Conservation (phyloP, 1,140 invertebrate species). For the Drosophila virilis region DNA sequence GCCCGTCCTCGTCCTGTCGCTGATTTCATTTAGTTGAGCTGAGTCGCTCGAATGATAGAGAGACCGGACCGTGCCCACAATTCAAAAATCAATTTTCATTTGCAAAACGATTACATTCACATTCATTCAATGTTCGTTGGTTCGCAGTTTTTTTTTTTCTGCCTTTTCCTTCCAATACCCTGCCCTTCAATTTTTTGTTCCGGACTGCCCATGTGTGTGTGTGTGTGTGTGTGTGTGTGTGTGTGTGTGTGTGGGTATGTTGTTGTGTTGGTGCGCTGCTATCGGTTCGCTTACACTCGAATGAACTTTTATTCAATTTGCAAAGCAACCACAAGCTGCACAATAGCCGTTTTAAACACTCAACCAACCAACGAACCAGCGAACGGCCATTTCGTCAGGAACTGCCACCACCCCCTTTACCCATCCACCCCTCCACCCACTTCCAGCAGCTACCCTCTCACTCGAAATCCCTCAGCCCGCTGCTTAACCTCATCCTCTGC, state of each 20-base stretch:
- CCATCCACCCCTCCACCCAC: no score
- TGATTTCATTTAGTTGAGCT: constrained; percentile 76
- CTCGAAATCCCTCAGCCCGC: not conserved
- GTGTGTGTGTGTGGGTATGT: constrained; percentile 46
- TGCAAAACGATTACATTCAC: constrained; percentile 82
- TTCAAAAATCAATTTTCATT: constrained; percentile 84
- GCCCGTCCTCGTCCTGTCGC: constrained; percentile 1
- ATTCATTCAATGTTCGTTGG: constrained; percentile 81
- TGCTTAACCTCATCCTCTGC: constrained; percentile 15
- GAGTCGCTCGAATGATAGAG: constrained; percentile 51
- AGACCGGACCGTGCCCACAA: constrained; percentile 63
- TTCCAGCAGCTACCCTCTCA: not conserved
- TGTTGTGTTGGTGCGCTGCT: constrained; percentile 54
- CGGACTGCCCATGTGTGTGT: constrained; percentile 32
- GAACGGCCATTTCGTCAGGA: constrained; percentile 71
- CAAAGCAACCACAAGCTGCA: constrained; percentile 82
- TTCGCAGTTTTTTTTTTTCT: constrained; percentile 56
- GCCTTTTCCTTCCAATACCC: not conserved
- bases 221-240: constrained; percentile 45
- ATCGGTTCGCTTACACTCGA: constrained; percentile 83
- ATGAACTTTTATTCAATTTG: constrained; percentile 83
- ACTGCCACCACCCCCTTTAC: not conserved
- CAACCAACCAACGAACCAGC: constrained; percentile 65
- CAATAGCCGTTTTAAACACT: constrained; percentile 82
- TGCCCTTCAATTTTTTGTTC: constrained; percentile 29